A percentile compares a stretch with the other conserved stretches of the same genome.
phyloP scores from a whole-genome alignment of 2,113 vertebrate genomes.

The Crotophaga sulcirostris region DNA sequence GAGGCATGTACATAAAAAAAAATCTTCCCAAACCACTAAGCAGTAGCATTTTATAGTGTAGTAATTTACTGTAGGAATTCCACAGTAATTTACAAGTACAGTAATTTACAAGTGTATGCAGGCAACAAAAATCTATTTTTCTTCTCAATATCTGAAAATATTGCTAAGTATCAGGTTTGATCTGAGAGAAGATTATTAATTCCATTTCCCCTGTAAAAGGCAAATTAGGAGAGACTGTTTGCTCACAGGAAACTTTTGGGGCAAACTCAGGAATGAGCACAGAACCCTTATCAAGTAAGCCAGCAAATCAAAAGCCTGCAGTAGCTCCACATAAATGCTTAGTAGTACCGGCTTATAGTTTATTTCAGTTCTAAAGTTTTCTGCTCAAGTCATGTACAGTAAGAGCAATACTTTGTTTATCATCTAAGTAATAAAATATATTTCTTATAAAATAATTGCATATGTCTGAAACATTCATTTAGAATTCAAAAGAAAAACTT shows the following conservation, averaged over 20 bases:
- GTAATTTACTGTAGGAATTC: conserved; percentile 11
- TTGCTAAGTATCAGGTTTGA: neutral
- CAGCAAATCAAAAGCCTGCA: neutral
- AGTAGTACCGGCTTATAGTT: neutral
- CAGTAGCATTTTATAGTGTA: neutral
- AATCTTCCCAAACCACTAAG: neutral
- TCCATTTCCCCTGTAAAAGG: neutral
- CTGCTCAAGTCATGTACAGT: neutral
- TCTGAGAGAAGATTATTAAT: neutral
- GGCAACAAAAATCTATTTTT: neutral
- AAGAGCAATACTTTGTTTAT: neutral
- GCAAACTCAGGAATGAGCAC: neutral
- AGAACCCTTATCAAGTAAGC: neutral
- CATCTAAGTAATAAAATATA: neutral
- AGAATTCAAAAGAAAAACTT: neutral
- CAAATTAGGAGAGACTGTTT: neutral
- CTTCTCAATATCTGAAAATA: neutral
- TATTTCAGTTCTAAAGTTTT: neutral
- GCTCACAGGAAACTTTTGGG: neutral
- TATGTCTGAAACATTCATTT: neutral
- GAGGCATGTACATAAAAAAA: conserved; percentile 31
- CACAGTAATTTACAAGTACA: neutral
- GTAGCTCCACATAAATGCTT: neutral
- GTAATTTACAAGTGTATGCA: neutral
- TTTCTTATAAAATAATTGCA: neutral